Conservation (phyloP, 2,113 vertebrate genomes). For the Engraulis encrasicolus region DNA sequence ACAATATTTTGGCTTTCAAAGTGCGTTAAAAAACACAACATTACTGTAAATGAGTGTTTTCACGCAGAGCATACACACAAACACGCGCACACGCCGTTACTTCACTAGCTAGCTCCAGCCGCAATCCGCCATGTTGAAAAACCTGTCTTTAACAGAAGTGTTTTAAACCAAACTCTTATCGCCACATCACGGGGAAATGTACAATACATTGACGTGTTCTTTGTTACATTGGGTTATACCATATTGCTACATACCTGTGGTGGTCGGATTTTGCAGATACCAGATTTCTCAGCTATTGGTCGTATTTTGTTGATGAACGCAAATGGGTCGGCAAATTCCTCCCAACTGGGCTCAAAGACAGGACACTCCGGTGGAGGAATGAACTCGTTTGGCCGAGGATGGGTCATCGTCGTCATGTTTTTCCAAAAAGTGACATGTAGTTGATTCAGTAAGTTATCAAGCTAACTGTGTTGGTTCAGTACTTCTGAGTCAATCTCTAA, state of each 20-base stretch:
- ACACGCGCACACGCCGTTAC: slow-evolving; percentile 38
- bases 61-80: slow-evolving; percentile 25
- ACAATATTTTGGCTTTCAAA: neutral
- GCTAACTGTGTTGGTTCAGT: slow-evolving; percentile 30
- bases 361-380: slow-evolving; percentile 94
- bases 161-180: slow-evolving; percentile 56
- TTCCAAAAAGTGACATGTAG: slow-evolving; percentile 51
- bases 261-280: slow-evolving; percentile 95
- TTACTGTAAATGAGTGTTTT: slow-evolving; percentile 11
- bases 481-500: slow-evolving; percentile 35
- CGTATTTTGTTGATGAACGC: slow-evolving; percentile 97
- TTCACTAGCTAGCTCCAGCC: slow-evolving; percentile 62
- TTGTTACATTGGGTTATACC: slow-evolving; percentile 20
- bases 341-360: slow-evolving; percentile 95
- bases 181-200: slow-evolving; percentile 2
- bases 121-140: slow-evolving; percentile 89
- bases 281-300: slow-evolving; percentile 95
- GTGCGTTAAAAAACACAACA: neutral
- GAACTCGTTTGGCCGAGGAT: slow-evolving; percentile 85
- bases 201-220: neutral
- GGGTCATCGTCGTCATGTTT: slow-evolving; percentile 74
- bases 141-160: slow-evolving; percentile 78
- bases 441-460: slow-evolving; percentile 22
- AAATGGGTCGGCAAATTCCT: slow-evolving; percentile 94
- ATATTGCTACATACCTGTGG: slow-evolving; percentile 84